Evolutionary conservation across 2,888 invertebrate genomes (phyloP).

Genomic region (Odontothrips loti): DNA sequence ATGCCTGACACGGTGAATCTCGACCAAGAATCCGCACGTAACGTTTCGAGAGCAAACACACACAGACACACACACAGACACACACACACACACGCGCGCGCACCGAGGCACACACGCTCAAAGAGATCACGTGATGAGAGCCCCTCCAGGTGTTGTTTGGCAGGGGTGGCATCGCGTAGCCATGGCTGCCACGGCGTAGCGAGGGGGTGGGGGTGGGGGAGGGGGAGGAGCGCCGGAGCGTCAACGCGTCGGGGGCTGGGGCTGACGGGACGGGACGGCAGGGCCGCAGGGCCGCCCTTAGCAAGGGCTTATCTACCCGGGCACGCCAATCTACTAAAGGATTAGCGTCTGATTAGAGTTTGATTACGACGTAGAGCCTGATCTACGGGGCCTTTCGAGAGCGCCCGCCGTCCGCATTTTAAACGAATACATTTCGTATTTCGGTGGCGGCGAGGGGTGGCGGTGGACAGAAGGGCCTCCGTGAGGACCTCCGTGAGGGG

Average conservation of each 20-base stretch:
- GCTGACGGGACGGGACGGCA: neutral
- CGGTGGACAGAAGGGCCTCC: no score
- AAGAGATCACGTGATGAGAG: constrained; percentile 6
- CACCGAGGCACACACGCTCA: neutral
- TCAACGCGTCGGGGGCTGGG: no score
- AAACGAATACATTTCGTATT: no score
- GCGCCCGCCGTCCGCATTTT: no score
- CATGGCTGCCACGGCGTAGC: neutral
- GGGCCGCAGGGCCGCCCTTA: neutral
- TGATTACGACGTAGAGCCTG: neutral
- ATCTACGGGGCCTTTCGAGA: neutral
- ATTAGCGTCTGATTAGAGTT: neutral
- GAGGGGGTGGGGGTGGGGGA: neutral
- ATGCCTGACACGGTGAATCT: neutral
- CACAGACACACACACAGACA: neutral
- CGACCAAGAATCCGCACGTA: constrained; percentile 6
- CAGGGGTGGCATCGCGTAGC: neutral
- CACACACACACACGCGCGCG: neutral
- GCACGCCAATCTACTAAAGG: neutral
- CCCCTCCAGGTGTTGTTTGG: constrained; percentile 5
- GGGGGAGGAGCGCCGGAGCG: neutral
- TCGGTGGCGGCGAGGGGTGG: no score
- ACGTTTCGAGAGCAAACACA: neutral
- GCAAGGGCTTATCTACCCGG: neutral
- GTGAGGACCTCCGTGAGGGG: no score